These are phyloP conservation scores for Charaxes varanes DNA, from an alignment of 1,140 invertebrate species.

Conservation along the genomic window DNA sequence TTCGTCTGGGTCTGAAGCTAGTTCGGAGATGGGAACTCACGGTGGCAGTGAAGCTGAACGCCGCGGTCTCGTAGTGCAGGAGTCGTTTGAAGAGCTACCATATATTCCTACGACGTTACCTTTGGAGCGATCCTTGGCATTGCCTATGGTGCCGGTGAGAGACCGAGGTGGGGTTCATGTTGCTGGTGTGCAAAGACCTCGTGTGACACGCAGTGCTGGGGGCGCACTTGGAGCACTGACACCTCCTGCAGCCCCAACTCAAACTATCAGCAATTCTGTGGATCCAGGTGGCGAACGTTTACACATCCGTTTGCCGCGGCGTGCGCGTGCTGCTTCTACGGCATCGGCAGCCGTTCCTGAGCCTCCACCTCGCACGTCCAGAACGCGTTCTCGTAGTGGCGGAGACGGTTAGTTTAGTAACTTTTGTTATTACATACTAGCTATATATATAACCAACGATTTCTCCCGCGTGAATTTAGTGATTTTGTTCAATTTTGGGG, in stretches of 20 bases:
- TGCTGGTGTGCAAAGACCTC: conserved; percentile 89
- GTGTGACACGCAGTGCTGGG: conserved; percentile 90
- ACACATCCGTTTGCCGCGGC: conserved; percentile 34
- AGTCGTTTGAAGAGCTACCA: conserved; percentile 90
- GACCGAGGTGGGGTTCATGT: conserved; percentile 81
- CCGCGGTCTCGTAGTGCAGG: conserved; percentile 85
- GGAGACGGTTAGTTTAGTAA: conserved; percentile 39
- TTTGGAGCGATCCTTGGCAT: conserved; percentile 84
- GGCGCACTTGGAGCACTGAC: conserved; percentile 48
- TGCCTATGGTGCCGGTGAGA: conserved; percentile 87
- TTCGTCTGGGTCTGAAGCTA: conserved; percentile 87
- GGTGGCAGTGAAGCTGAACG: conserved; percentile 76
- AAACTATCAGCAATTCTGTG: conserved; percentile 77
- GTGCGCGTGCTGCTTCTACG: conserved; percentile 27
- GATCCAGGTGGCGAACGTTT: conserved; percentile 43
- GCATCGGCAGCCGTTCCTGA: conserved; percentile 14
- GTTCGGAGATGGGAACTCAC: conserved; percentile 75
- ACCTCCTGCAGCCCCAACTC: conserved; percentile 78
- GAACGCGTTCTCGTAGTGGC: conserved; percentile 37
- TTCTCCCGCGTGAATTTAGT: too few relatives aligned
- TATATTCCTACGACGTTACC: conserved; percentile 91
- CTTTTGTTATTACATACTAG: too few relatives aligned
- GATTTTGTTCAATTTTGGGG: too few relatives aligned
- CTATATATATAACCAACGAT: too few relatives aligned
- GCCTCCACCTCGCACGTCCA: conserved; percentile 19